phyloP scores from a whole-genome alignment of 2,113 vertebrate genomes.

The Machaerirhynchus nigripectus region DNA sequence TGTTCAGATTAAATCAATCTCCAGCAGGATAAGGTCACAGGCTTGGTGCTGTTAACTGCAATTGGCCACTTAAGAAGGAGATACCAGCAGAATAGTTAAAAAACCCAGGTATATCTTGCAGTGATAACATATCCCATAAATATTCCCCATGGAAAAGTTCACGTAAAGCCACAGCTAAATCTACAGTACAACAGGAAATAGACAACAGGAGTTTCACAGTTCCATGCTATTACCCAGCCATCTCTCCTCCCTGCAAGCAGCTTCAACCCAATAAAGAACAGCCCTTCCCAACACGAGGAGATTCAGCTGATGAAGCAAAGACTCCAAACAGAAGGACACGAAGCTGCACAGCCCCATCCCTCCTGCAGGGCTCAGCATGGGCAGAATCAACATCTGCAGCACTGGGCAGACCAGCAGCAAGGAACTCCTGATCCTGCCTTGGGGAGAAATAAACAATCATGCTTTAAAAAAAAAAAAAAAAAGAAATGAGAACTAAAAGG shows the following conservation, averaged over 20 bases:
- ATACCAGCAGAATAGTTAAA: neutral
- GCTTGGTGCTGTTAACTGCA: neutral
- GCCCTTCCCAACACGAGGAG: rapidly evolving
- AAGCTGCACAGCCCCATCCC: neutral
- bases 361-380: rapidly evolving
- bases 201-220: rapidly evolving
- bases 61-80: neutral
- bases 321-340: rapidly evolving
- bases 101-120: neutral
- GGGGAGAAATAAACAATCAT: neutral
- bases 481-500: neutral
- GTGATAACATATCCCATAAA: neutral
- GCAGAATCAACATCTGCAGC: neutral
- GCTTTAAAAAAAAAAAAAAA: rapidly evolving
- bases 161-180: neutral
- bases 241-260: neutral
- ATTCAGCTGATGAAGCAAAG: neutral
- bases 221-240: neutral
- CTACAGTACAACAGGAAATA: neutral
- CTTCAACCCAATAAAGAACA: neutral
- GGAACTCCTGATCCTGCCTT: neutral
- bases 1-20: conserved; percentile 26
- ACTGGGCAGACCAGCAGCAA: neutral
- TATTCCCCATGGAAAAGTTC: neutral
- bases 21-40: neutral